Conservation (phyloP, 2,797 vertebrate species). For the Coendou prehensilis region DNA sequence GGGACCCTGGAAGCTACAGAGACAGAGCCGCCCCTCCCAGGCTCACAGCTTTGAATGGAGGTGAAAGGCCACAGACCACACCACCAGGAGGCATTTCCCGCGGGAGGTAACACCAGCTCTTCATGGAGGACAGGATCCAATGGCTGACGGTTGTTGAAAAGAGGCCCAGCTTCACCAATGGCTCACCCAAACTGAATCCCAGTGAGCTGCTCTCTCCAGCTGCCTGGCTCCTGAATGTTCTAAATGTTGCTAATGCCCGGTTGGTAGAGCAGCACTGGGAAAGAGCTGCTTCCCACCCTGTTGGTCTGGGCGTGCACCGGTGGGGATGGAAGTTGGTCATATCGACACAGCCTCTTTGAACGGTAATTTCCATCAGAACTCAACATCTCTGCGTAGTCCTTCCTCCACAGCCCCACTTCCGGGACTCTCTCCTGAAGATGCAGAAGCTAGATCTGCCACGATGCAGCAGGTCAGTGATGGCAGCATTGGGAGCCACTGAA, state of each 20-base stretch:
- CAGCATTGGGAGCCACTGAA: fast-evolving
- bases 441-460: fast-evolving
- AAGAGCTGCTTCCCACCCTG: neutral
- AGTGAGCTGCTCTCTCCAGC: fast-evolving
- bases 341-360: fast-evolving
- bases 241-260: neutral
- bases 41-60: neutral
- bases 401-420: fast-evolving
- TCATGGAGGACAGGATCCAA: neutral
- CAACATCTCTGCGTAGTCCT: neutral
- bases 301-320: neutral
- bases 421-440: neutral
- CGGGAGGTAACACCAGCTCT: fast-evolving
- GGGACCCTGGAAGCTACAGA: neutral
- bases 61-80: neutral
- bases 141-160: fast-evolving
- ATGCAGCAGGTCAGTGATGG: fast-evolving
- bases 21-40: neutral
- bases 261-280: neutral
- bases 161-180: fast-evolving
- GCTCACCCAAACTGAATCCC: neutral
- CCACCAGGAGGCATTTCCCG: fast-evolving
- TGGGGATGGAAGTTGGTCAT: too few relatives aligned
- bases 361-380: neutral
- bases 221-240: neutral